These are phyloP conservation scores for Oncorhynchus nerka DNA, from an alignment of 2,113 vertebrate species.

Conservation along the genomic window DNA sequence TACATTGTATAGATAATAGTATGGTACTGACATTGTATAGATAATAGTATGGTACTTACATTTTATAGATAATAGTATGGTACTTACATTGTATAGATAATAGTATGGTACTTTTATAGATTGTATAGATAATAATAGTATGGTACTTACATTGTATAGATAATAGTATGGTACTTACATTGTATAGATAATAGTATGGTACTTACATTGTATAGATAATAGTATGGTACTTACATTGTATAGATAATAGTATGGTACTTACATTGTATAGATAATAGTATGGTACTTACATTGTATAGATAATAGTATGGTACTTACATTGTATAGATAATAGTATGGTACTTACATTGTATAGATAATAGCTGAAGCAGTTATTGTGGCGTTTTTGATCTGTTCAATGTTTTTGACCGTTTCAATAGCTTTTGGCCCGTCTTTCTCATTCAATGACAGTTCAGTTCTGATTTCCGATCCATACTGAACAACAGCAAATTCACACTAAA, in stretches of 20 bases:
- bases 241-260: no score
- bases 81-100: neutral
- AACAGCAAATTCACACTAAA: conserved; percentile 76
- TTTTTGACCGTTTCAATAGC: conserved; percentile 58
- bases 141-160: no score
- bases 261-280: no score
- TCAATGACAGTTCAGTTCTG: conserved; percentile 72
- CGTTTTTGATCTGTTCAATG: conserved; percentile 63
- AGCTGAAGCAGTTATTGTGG: conserved; percentile 77
- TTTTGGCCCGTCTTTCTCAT: conserved; percentile 42
- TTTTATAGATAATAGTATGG: conserved; percentile 47
- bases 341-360: conserved; percentile 60
- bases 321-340: neutral
- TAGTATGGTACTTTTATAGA: no score
- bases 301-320: neutral
- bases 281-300: no score
- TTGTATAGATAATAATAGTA: no score
- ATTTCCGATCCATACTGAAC: conserved; percentile 70
- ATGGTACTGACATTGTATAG: no score
- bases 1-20: conserved; percentile 64
- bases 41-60: neutral
- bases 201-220: no score
- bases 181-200: no score
- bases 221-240: no score
- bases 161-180: no score